Percentiles rank a stretch among this genome's conserved stretches.
These are phyloP conservation scores for Drosophila rubida DNA, from an alignment of 2,888 invertebrate species.

Conservation along the genomic window DNA sequence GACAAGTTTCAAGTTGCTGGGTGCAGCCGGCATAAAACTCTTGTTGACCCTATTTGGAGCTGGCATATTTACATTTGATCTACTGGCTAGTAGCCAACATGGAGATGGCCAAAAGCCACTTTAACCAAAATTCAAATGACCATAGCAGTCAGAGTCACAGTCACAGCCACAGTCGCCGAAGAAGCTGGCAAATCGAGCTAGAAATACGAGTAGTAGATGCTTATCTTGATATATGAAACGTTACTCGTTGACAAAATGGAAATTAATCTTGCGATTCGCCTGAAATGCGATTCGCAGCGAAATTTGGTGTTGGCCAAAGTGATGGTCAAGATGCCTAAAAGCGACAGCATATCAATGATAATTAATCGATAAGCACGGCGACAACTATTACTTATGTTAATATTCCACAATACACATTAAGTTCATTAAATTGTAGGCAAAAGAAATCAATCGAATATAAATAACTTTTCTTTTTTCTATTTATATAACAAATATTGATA, in stretches of 20 bases:
- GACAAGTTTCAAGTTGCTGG: slow-evolving; percentile 26
- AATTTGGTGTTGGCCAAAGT: slow-evolving; percentile 16
- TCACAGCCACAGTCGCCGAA: slow-evolving; percentile 6
- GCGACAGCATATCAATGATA: slow-evolving; percentile 9
- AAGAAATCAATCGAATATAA: slow-evolving; percentile 10
- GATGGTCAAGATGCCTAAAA: slow-evolving; percentile 15
- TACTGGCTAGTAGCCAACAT: slow-evolving; percentile 52
- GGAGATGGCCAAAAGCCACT: slow-evolving; percentile 29
- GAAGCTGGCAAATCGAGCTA: slow-evolving; percentile 6
- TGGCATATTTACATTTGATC: slow-evolving; percentile 60
- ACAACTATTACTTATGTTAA: slow-evolving; percentile 4
- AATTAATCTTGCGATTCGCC: slow-evolving; percentile 24
- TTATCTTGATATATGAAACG: slow-evolving; percentile 55
- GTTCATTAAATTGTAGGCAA: slow-evolving; percentile 11
- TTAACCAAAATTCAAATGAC: slow-evolving; percentile 35
- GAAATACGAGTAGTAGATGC: slow-evolving; percentile 30
- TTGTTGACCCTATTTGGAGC: slow-evolving; percentile 53
- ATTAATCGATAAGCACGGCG: slow-evolving; percentile 15
- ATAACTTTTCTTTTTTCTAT: slow-evolving; percentile 12
- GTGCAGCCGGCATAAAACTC: slow-evolving; percentile 38
- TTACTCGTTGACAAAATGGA: slow-evolving; percentile 45
- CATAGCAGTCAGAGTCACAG: slow-evolving; percentile 22
- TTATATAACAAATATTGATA: slow-evolving; percentile 1
- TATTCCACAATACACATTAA: slow-evolving; percentile 14
- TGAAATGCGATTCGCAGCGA: slow-evolving; percentile 4